phyloP scores from a whole-genome alignment of 2,797 vertebrate genomes.

The Malacoraja senta region DNA sequence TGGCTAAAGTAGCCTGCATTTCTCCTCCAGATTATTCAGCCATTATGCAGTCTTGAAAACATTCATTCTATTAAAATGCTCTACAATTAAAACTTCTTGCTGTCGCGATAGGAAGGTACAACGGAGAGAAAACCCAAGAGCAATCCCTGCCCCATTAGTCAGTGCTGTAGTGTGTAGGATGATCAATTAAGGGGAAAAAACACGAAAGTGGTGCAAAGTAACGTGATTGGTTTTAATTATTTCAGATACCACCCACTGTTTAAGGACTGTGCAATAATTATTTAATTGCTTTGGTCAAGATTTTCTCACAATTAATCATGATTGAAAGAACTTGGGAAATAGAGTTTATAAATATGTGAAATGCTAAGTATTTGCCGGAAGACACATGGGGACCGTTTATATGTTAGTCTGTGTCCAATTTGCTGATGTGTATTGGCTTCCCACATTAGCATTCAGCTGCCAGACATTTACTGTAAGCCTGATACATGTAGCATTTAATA shows the following conservation, averaged over 20 bases:
- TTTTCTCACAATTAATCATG: background rate
- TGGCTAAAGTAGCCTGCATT: no score
- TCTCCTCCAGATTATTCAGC: no score
- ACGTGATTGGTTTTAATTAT: background rate
- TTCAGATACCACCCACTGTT: background rate
- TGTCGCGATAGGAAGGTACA: no score
- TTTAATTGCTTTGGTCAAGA: background rate
- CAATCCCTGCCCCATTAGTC: background rate
- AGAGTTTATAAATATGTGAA: background rate
- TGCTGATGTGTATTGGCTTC: background rate
- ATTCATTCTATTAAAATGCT: no score
- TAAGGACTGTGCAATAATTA: background rate
- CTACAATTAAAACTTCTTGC: no score
- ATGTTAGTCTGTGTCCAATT: background rate
- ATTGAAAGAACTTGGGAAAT: constrained; percentile 3
- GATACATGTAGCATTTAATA: background rate
- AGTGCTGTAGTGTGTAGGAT: background rate
- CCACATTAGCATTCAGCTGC: background rate
- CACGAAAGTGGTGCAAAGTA: background rate
- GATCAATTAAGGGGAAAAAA: background rate
- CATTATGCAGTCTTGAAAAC: no score
- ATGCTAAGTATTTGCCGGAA: background rate
- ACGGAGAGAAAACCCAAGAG: background rate
- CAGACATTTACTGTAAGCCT: background rate
- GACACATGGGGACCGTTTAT: background rate